Evolutionary conservation across 1,140 invertebrate genomes (phyloP).

Genomic region (Gonatopus flavifemur): DNA sequence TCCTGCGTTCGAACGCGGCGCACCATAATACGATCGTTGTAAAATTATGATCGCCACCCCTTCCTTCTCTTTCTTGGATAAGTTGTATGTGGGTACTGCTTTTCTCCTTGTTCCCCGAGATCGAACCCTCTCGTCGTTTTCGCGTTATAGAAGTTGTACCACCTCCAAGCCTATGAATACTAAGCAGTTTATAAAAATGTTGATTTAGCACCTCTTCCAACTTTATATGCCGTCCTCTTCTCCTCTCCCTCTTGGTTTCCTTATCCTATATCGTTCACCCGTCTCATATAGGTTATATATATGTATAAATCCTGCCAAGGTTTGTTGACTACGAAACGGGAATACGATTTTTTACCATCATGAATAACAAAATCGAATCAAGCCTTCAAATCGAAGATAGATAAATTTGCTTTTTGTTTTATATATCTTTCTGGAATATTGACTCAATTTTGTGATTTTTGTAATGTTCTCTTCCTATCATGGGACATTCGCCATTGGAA

Average conservation of each 20-base stretch:
- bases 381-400: too few relatives aligned
- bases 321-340: too few relatives aligned
- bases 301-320: background rate
- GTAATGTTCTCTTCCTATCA: too few relatives aligned
- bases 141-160: conserved; percentile 31
- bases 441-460: too few relatives aligned
- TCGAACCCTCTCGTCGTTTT: conserved; percentile 39
- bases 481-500: too few relatives aligned
- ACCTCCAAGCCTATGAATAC: conserved; percentile 52
- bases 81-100: conserved; percentile 14
- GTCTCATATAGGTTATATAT: too few relatives aligned
- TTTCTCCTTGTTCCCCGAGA: conserved; percentile 16
- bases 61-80: background rate
- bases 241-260: conserved; percentile 1
- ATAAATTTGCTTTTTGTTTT: too few relatives aligned
- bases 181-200: conserved; percentile 58
- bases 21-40: conserved; percentile 40
- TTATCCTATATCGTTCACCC: background rate
- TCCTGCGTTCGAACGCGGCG: conserved; percentile 12
- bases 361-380: too few relatives aligned
- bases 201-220: conserved; percentile 50
- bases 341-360: too few relatives aligned
- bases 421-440: too few relatives aligned
- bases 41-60: conserved; percentile 36
- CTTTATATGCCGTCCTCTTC: conserved; percentile 24